Conservation (phyloP, 2,797 vertebrate genomes). For the Onychomys leucogaster region DNA sequence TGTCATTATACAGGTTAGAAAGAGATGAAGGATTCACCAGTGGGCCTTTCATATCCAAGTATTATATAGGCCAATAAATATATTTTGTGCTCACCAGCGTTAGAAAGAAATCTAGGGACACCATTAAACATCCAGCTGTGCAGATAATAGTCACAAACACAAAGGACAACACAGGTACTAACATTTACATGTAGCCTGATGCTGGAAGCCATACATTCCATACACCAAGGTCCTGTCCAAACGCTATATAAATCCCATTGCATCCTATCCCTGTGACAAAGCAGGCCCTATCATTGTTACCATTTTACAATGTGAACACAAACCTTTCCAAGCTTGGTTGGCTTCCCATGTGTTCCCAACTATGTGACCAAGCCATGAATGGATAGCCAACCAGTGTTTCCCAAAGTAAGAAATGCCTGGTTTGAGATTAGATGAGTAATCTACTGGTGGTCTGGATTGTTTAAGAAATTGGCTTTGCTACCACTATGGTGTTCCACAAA, state of each 20-base stretch:
- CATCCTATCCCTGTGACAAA: not conserved
- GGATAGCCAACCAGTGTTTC: not conserved
- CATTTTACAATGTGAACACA: not conserved
- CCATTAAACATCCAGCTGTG: not conserved
- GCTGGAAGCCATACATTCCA: not conserved
- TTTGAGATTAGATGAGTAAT: not conserved
- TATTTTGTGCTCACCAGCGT: not conserved
- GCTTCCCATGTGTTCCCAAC: not conserved
- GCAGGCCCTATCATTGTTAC: not conserved
- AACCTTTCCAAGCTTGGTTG: not conserved
- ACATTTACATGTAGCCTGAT: not conserved
- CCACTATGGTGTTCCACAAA: not conserved
- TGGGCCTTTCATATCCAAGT: not conserved
- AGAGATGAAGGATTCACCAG: not conserved
- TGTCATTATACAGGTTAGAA: not conserved
- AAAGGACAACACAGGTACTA: not conserved
- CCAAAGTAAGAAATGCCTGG: not conserved
- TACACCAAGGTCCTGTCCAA: not conserved
- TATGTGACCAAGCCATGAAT: not conserved
- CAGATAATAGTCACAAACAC: not conserved
- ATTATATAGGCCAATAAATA: not conserved
- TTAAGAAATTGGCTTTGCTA: not conserved
- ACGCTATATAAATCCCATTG: not conserved
- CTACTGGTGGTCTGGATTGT: not conserved
- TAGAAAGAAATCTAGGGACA: not conserved